A percentile compares a stretch with the other conserved stretches of the same genome.
These are phyloP conservation scores for Sebastes iracundus DNA, from an alignment of 2,797 vertebrate species.

Conservation along the genomic window DNA sequence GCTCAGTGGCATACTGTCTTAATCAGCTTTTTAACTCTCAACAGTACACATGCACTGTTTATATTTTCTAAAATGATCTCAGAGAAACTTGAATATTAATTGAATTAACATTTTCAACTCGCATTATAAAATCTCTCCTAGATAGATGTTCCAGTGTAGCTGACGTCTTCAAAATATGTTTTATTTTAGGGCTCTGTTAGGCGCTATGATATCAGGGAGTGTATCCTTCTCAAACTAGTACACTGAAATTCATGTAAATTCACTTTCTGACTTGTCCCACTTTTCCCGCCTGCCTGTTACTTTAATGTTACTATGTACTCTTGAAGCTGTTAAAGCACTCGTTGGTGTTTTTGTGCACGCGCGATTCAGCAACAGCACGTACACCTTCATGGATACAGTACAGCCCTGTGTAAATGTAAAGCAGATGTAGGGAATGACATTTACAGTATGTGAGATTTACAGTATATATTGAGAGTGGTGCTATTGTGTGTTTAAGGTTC, in stretches of 20 bases:
- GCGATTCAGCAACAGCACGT: conserved; percentile 2
- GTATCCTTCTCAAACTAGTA: not conserved
- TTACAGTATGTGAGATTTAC: conserved; percentile 30
- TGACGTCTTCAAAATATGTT: not conserved
- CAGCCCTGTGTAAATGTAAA: conserved; percentile 53
- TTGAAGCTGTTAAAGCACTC: not conserved
- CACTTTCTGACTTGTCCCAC: not conserved
- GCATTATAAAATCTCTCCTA: not conserved
- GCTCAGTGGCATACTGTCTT: not conserved
- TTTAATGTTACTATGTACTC: not conserved
- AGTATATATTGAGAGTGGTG: conserved; percentile 16
- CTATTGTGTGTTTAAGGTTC: conserved; percentile 31
- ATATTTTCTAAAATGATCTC: not conserved
- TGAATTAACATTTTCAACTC: not conserved
- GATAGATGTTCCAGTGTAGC: not conserved
- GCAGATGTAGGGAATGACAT: conserved; percentile 51
- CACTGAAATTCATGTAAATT: not conserved
- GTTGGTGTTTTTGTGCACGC: not conserved
- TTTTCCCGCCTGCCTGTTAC: not conserved
- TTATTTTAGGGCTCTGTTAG: not conserved
- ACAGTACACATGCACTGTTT: not conserved
- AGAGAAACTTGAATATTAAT: not conserved
- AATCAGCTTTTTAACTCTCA: not conserved
- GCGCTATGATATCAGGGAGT: not conserved
- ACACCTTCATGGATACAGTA: conserved; percentile 5